Conservation (phyloP, 1,140 invertebrate genomes). For the Elymnias hypermnestra region DNA sequence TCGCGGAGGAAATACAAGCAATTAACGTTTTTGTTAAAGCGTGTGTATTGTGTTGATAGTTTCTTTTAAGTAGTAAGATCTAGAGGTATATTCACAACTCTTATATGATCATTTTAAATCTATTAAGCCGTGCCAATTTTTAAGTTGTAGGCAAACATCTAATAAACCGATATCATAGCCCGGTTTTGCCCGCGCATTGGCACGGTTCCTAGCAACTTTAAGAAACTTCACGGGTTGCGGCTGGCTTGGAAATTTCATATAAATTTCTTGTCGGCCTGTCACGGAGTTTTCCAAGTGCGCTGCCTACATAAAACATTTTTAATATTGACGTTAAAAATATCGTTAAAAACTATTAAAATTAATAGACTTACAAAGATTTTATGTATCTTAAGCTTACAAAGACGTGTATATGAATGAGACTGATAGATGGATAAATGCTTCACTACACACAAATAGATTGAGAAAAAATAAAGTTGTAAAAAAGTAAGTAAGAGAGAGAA, state of each 20-base stretch:
- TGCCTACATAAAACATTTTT: background rate
- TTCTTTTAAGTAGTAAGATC: too few relatives aligned
- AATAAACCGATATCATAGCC: constrained; percentile 4
- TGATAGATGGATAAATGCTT: too few relatives aligned
- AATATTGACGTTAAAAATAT: background rate
- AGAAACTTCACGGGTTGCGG: constrained; percentile 20
- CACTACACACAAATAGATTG: too few relatives aligned
- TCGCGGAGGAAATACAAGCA: too few relatives aligned
- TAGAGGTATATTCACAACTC: too few relatives aligned
- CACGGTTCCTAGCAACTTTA: constrained; percentile 11
- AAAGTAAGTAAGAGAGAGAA: too few relatives aligned
- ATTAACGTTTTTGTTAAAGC: too few relatives aligned
- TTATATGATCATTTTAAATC: too few relatives aligned
- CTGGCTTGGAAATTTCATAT: constrained; percentile 18
- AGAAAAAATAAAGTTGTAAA: too few relatives aligned
- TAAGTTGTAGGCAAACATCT: constrained; percentile 3
- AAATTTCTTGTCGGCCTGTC: constrained; percentile 4
- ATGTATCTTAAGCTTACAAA: background rate
- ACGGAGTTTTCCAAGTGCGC: background rate
- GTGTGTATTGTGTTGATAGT: too few relatives aligned
- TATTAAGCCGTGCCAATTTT: too few relatives aligned
- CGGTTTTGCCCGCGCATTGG: constrained; percentile 12
- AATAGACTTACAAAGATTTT: too few relatives aligned
- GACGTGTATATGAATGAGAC: background rate
- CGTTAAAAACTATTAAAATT: background rate